Percentiles rank a stretch among this genome's conserved stretches.
phyloP scores from a whole-genome alignment of 2,888 invertebrate genomes.

The Oconnorella tubifera region DNA sequence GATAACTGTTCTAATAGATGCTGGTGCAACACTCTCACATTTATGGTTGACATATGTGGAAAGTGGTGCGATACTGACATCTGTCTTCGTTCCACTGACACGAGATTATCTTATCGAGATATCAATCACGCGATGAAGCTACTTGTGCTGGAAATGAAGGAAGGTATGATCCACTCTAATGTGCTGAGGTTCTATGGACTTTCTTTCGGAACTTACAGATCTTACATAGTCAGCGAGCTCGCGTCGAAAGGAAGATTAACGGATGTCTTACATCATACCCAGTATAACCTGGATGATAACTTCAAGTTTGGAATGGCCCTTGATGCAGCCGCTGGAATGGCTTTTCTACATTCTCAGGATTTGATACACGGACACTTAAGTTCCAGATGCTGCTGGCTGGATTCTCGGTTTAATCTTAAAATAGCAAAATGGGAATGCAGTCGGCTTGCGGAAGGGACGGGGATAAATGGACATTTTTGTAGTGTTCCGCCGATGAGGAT shows the following conservation, averaged over 20 bases:
- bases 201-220: constrained; percentile 35
- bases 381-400: constrained; percentile 44
- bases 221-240: constrained; percentile 42
- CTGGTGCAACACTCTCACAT: too few species aligned
- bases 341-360: constrained; percentile 44
- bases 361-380: constrained; percentile 48
- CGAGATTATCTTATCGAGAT: too few species aligned
- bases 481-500: too few species aligned
- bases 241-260: constrained; percentile 43
- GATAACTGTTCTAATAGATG: too few species aligned
- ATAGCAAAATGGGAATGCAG: constrained; percentile 36
- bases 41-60: too few species aligned
- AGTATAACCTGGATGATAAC: constrained; percentile 42
- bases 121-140: too few species aligned
- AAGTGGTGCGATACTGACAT: too few species aligned
- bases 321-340: constrained; percentile 41
- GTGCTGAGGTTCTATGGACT: constrained; percentile 42
- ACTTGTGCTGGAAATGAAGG: too few species aligned
- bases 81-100: too few species aligned
- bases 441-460: too few species aligned
- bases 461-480: too few species aligned
- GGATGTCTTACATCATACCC: constrained; percentile 45
- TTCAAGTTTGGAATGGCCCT: constrained; percentile 44
- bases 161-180: constrained; percentile 26
- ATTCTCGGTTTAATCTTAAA: constrained; percentile 47